These are phyloP conservation scores for Lepidostoma basale DNA, from an alignment of 1,140 invertebrate genomes.

Conservation along the genomic window DNA sequence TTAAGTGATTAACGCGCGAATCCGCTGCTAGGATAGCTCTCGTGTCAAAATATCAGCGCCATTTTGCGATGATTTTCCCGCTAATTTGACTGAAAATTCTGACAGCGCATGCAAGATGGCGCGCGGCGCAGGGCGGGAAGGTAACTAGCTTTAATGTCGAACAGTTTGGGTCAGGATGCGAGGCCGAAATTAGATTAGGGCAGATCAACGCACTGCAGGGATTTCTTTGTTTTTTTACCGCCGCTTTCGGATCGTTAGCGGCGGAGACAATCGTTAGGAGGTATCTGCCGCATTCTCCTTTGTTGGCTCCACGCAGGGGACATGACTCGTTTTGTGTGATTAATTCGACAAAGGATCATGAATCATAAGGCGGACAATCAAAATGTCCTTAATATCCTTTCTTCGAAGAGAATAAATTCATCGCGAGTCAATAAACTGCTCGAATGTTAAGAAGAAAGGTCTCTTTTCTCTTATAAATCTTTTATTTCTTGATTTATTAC, in stretches of 20 bases:
- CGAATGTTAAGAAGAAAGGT: too few relatives aligned
- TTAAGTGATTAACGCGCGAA: neutral
- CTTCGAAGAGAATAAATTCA: too few relatives aligned
- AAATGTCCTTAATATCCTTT: too few relatives aligned
- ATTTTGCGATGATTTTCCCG: conserved; percentile 2
- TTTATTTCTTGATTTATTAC: too few relatives aligned
- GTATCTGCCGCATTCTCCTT: too few relatives aligned
- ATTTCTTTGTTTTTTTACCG: conserved; percentile 39
- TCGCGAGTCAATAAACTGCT: too few relatives aligned
- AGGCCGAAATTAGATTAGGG: conserved; percentile 44
- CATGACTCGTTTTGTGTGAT: too few relatives aligned
- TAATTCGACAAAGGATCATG: too few relatives aligned
- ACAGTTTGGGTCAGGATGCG: neutral
- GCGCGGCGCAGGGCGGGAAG: conserved; percentile 1
- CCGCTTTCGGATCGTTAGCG: neutral
- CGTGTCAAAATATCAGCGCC: neutral
- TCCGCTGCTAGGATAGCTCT: neutral
- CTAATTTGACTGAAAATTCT: too few relatives aligned
- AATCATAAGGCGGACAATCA: too few relatives aligned
- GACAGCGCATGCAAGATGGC: conserved; percentile 18
- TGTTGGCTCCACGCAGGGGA: too few relatives aligned
- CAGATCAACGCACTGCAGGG: conserved; percentile 45
- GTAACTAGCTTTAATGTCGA: conserved; percentile 24
- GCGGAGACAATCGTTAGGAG: neutral
- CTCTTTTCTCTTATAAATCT: too few relatives aligned